Base-by-base conservation (phyloP, 30 jellyfish, hydroid and myxozoan species). In the Hydractinia symbiolongicarpus region DNA sequence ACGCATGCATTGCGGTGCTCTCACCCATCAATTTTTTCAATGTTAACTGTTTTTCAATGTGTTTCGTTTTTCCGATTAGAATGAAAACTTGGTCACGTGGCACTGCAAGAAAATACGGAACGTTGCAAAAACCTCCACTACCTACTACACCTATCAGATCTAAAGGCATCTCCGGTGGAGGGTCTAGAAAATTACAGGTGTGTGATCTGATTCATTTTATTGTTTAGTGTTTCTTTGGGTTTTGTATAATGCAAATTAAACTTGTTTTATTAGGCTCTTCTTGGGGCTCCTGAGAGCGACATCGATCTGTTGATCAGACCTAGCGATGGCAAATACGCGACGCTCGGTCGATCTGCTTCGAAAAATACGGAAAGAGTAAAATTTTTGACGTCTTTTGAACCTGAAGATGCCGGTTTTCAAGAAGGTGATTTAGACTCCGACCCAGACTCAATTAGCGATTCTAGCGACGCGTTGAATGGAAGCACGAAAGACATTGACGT, bases 371-470 rank as follows among this genome's bases (percentile, higher is more conserved):
- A 73, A 56, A 64, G 83, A 53, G 70, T 73, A 40, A 67, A 20
- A 50, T 60, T 57, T 67, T 51, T 73, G 82, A 69, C 81, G 61
- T 81, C 95, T 77, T 89, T 76, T 83, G 98, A 93, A 70, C 77
- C 69, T 10, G 98, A 93, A 64, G 98, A 93, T 57, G 96, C 98
- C 40, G 98, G 98, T 17, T 93, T 93, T 72, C 98, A 93, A 77
- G 98, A 93, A 68, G 98, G 95, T 21, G 98, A 93, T 61, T 79
- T 75, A 49, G 67, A 76, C 11, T 83, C 95, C 21, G 98, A 87
- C 52, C 87, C 87, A 16, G 98, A 93, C 44, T 93, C 98, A 4
- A 90, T 76, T 53, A 93, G 95, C 67, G 98, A 93, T 68, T 58
- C 76, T 50, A 79, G 71, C 78, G 96, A 86, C 20, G 17, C 84